A percentile compares a stretch with the other conserved stretches of the same genome.
phyloP scores from a whole-genome alignment of 2,797 vertebrate genomes.

The Podarcis siculus region DNA sequence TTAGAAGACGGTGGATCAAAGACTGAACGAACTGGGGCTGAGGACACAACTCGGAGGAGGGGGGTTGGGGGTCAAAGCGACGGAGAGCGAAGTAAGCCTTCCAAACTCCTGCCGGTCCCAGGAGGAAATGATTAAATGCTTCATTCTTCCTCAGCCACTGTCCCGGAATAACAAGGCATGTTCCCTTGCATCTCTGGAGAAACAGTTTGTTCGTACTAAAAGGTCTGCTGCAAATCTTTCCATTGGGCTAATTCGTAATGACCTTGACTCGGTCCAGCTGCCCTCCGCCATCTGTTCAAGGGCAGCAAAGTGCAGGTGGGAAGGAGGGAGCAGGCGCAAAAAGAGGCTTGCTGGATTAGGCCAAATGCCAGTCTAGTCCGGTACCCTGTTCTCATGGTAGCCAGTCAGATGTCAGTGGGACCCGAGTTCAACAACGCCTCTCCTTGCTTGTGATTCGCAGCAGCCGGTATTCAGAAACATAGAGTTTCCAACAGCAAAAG shows the following conservation, averaged over 20 bases:
- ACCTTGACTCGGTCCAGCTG: neutral
- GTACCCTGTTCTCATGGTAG: no score
- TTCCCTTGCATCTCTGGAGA: neutral
- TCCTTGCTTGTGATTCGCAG: no score
- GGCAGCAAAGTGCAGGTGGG: neutral
- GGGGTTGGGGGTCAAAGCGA: neutral
- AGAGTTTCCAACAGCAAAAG: no score
- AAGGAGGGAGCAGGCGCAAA: no score
- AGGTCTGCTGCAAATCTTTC: slow-evolving; percentile 17
- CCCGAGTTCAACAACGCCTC: no score
- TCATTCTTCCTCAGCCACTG: neutral
- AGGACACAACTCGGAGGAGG: neutral
- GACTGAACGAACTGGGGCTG: neutral
- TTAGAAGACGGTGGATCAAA: slow-evolving; percentile 1
- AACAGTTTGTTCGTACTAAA: neutral
- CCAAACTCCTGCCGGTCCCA: neutral
- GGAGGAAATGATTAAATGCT: neutral
- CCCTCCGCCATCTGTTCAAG: neutral
- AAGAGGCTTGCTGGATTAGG: no score
- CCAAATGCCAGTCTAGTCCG: no score
- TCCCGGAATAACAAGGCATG: neutral
- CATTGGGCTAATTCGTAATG: neutral
- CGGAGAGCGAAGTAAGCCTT: neutral
- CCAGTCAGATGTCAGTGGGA: no score
- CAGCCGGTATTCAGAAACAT: no score